phyloP scores from a whole-genome alignment of 2,113 vertebrate genomes.

The Scatophagus argus region DNA sequence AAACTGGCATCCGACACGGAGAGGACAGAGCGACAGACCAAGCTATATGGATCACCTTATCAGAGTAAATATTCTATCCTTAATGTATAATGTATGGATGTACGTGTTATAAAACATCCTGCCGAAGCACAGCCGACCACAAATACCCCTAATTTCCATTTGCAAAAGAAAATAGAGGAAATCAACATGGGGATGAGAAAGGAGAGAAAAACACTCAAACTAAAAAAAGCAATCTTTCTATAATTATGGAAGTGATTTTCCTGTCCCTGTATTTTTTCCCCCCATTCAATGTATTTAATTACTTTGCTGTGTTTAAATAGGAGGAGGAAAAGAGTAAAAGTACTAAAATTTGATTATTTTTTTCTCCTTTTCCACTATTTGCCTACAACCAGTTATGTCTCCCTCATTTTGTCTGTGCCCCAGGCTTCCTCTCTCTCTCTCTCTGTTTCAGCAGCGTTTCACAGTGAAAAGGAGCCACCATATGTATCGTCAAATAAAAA shows the following conservation, averaged over 20 bases:
- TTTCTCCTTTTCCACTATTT: constrained; percentile 9
- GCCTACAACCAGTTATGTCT: background rate
- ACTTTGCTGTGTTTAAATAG: background rate
- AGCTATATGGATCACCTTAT: background rate
- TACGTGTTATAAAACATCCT: constrained; percentile 5
- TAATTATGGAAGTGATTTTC: constrained; percentile 41
- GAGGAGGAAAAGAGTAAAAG: background rate
- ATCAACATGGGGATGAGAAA: constrained; percentile 7
- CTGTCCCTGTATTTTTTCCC: background rate
- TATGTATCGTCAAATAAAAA: constrained; percentile 29
- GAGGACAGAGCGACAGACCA: no score
- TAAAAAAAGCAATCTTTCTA: constrained; percentile 6
- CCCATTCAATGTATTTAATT: constrained; percentile 8
- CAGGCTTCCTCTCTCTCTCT: background rate
- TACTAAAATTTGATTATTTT: constrained; percentile 29
- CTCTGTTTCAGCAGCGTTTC: background rate
- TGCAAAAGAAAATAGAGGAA: constrained; percentile 35
- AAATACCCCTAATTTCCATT: constrained; percentile 33
- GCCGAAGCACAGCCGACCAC: constrained; percentile 25
- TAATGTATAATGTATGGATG: constrained; percentile 5
- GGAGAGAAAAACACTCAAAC: background rate
- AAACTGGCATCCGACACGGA: no score
- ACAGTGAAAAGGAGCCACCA: constrained; percentile 8
- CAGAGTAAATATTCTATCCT: background rate
- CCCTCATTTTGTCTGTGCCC: constrained; percentile 1